Base-by-base conservation (phyloP, 1,140 invertebrate genomes). In the Pantala flavescens region DNA sequence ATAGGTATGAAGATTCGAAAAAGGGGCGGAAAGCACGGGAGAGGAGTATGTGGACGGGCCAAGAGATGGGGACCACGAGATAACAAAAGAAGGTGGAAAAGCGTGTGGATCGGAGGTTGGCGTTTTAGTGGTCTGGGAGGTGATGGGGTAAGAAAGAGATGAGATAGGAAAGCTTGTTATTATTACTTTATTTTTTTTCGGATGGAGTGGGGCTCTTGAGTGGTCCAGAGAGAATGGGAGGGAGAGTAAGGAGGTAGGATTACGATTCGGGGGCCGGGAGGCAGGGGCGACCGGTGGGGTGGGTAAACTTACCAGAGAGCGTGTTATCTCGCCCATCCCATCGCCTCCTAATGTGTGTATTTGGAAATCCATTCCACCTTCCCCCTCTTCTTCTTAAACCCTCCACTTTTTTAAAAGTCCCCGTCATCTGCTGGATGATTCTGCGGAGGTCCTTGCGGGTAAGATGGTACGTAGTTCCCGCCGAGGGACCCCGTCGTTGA, bases 331-430 rank as follows among this genome's bases (percentile, higher is more conserved):
- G 14, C 49, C n/a, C 49, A 63, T 63, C 49, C 49, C 49, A 63
- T 63, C 49, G 49, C 49, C 49, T 63, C 49, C 49, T 63, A 63
- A 63, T 63, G 49, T 63, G 49, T 63, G 49, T 63, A 63, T 63
- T 63, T 63, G 49, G 49, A 63, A 63, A 63, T 63, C 49, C 49
- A 63, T 63, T 63, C 49, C 49, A 21, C 49, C n/a, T 1, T 63
- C 49, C n/a, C 49, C 49, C 49, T 63, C 49, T 21, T 49, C 43
- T 16, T 63, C n/a, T 63, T 63, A 16, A 16, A 5, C 43, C 14
- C 49, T 63, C 49, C 14, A 21, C 49, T 12, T 19, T 21, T 14
- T 63, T 21, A 63, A 36, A 36, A 36, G 16, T 63, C 49, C 49
- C 49, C 49, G 16, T 63, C 28, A 36, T 36, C 28, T 36, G 28